These are phyloP conservation scores for Lutraria rhynchaena DNA, from an alignment of 1,140 invertebrate species.

Conservation along the genomic window DNA sequence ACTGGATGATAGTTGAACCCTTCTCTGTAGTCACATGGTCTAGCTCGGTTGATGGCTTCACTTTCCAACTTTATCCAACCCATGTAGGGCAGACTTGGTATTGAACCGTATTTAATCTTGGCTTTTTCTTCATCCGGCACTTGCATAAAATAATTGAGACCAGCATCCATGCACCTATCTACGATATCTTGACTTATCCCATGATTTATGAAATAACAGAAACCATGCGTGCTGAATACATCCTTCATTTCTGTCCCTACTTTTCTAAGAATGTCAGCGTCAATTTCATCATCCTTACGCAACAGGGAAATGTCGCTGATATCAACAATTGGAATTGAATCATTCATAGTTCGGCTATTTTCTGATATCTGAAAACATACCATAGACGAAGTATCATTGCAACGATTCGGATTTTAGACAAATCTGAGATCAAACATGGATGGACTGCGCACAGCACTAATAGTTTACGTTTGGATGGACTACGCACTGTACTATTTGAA, in stretches of 20 bases:
- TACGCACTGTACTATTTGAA: no score
- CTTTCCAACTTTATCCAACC: neutral
- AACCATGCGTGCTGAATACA: neutral
- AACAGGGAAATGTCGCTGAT: no score
- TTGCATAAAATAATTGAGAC: neutral
- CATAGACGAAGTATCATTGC: no score
- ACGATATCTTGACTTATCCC: neutral
- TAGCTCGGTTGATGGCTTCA: neutral
- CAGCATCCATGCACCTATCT: neutral
- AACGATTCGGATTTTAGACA: no score
- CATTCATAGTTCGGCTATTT: no score
- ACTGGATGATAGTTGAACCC: neutral
- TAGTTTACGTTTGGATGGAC: no score
- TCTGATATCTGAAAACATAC: no score
- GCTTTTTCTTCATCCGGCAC: neutral
- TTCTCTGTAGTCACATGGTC: neutral
- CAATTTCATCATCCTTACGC: no score
- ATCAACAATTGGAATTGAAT: no score
- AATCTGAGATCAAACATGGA: no score
- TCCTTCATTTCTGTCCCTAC: neutral
- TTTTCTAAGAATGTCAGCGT: neutral
- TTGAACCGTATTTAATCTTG: neutral
- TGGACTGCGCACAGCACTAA: no score
- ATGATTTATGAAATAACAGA: slow-evolving; percentile 14
- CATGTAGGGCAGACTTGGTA: no score